phyloP scores from a whole-genome alignment of 2,797 vertebrate genomes.

The Adrianichthys oophorus region DNA sequence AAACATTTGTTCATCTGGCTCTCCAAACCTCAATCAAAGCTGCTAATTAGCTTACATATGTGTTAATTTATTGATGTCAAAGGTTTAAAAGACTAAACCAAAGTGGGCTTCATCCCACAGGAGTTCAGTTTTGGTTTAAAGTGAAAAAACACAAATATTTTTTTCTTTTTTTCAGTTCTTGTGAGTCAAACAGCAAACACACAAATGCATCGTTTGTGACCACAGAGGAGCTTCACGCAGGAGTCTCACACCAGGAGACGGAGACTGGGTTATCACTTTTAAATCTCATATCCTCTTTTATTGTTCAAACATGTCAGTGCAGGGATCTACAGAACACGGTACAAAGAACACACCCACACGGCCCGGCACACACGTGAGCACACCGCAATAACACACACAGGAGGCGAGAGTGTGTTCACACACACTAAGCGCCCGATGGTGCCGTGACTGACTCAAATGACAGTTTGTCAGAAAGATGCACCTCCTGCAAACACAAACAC shows the following conservation, averaged over 20 bases:
- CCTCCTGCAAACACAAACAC: constrained; percentile 14
- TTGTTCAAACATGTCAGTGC: constrained; percentile 70
- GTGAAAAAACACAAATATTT: no score
- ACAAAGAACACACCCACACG: constrained; percentile 46
- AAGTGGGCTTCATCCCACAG: no score
- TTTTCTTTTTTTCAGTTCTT: no score
- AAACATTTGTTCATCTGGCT: no score
- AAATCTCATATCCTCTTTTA: constrained; percentile 73
- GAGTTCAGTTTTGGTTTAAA: no score
- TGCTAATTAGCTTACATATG: no score
- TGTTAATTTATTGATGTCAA: no score
- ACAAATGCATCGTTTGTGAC: neutral
- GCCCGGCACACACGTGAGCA: constrained; percentile 26
- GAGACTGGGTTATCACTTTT: constrained; percentile 50
- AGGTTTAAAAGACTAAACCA: no score
- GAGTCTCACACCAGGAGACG: constrained; percentile 19
- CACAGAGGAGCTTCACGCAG: neutral
- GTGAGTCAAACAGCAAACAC: neutral
- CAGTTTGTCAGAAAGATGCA: constrained; percentile 48
- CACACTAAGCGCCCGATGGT: constrained; percentile 19
- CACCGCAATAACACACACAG: constrained; percentile 43
- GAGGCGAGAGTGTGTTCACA: constrained; percentile 27
- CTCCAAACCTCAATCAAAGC: no score
- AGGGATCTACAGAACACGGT: constrained; percentile 51
- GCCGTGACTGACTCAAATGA: constrained; percentile 36